Evolutionary conservation across 1,140 invertebrate species (phyloP), one percentile per base, ranked within the genome.

Genomic region (Drosophila orosa): DNA sequence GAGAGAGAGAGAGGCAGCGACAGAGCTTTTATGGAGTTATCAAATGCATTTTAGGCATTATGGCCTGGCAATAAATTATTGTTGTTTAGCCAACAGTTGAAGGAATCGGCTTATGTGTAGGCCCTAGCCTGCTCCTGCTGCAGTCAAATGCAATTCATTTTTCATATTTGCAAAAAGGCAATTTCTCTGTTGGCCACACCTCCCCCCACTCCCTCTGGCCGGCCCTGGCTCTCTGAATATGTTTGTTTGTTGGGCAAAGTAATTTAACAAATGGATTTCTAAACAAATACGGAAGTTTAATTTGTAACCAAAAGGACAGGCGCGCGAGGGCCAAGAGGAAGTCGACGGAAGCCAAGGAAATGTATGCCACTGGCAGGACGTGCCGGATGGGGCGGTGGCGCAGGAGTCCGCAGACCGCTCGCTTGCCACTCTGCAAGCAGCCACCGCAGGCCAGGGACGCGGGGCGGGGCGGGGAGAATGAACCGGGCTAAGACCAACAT

Each of bases 241-340:
- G 55, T 68, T 55, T 75, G 58, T 56, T 48, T 33, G 73, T 50
- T 55, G 63, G 83, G 74, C 79, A 80, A 90, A 90, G 87, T 90
- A 90, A 90, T 90, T 90, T 90, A 90, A 90, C 87, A 90, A 90
- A 90, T 90, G 87, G 87, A 90, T 90, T 90, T 90, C 87, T 83
- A 87, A 90, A 90, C 87, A 90, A 90, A 90, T 90, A 90, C 87
- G 87, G 87, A 90, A 83, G 86, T 90, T 90, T 90, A 90, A 90
- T 90, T 90, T 90, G 87, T 90, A 90, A 90, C 83, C 76, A 84
- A 78, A 90, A 85, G 85, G 84, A 89, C 85, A 85, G 63, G 85
- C 69, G 80, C 77, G 73, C 74, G 72, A 75, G 82, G 74, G 40
- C 35, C 13, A 31, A 57, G 42, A 55, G 52, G 60, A 59, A 60